phyloP scores from a whole-genome alignment of 2,797 vertebrate genomes.

The Phoeniculus purpureus region DNA sequence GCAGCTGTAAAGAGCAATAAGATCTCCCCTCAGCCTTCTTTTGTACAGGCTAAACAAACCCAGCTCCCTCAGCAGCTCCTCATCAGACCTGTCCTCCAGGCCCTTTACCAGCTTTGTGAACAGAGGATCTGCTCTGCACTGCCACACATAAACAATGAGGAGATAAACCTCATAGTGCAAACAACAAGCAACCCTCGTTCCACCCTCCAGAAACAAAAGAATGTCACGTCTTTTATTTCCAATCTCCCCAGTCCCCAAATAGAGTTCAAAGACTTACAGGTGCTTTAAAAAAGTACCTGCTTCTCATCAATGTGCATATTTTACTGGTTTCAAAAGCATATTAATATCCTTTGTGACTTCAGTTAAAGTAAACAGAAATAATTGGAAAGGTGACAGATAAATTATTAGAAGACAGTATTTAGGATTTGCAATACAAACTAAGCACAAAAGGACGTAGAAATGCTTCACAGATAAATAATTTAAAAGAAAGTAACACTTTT shows the following conservation, averaged over 20 bases:
- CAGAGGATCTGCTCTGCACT: neutral
- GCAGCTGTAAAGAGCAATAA: too few relatives aligned
- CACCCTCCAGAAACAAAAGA: neutral
- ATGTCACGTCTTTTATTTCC: neutral
- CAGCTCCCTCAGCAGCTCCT: too few relatives aligned
- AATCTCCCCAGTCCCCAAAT: neutral
- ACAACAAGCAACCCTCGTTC: neutral
- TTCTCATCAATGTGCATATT: conserved; percentile 53
- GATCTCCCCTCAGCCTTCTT: too few relatives aligned
- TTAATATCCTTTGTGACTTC: conserved; percentile 52
- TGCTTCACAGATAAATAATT: conserved; percentile 53
- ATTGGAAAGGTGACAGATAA: conserved; percentile 44
- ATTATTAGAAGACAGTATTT: conserved; percentile 54
- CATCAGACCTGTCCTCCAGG: too few relatives aligned
- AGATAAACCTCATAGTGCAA: neutral
- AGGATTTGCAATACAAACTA: conserved; percentile 32
- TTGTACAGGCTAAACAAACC: too few relatives aligned
- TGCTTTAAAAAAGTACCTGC: conserved; percentile 5
- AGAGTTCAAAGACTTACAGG: conserved; percentile 35
- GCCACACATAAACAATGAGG: neutral
- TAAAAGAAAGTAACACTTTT: conserved; percentile 31
- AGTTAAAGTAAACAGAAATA: conserved; percentile 64
- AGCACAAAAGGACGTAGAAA: neutral
- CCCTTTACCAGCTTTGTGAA: too few relatives aligned
- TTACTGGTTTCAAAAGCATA: conserved; percentile 64